These are phyloP conservation scores for Hypsopygia costalis DNA, from an alignment of 2,888 invertebrate genomes.

Conservation along the genomic window DNA sequence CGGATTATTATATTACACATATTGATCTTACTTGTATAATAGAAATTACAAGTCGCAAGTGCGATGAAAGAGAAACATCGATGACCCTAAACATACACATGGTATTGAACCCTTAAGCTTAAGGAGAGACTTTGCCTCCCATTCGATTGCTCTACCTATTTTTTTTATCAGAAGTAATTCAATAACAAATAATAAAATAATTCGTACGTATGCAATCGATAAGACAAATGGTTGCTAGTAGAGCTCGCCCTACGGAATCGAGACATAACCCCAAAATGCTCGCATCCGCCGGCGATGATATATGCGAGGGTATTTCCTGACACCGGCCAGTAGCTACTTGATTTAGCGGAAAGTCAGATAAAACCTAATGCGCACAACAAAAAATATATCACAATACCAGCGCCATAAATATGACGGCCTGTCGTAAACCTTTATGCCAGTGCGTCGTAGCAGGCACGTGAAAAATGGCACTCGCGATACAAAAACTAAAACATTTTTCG, in stretches of 20 bases:
- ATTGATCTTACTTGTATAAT: no score
- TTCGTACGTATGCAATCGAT: slow-evolving; percentile 47
- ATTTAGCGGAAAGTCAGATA: slow-evolving; percentile 81
- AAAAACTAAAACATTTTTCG: slow-evolving; percentile 38
- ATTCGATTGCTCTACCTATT: no score
- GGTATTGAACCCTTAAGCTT: no score
- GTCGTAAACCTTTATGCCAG: slow-evolving; percentile 80
- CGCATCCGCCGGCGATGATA: slow-evolving; percentile 70
- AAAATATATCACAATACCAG: slow-evolving; percentile 78
- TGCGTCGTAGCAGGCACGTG: slow-evolving; percentile 73
- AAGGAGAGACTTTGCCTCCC: no score
- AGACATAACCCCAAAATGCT: slow-evolving; percentile 70
- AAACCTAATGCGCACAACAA: slow-evolving; percentile 80
- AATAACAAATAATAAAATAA: slow-evolving; percentile 39
- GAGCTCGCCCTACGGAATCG: slow-evolving; percentile 52
- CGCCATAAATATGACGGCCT: slow-evolving; percentile 78
- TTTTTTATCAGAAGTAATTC: slow-evolving; percentile 1
- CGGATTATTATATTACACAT: no score
- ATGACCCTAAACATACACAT: no score
- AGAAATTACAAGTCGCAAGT: no score
- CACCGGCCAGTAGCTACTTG: slow-evolving; percentile 80
- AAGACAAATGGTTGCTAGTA: slow-evolving; percentile 55
- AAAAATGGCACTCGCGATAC: slow-evolving; percentile 70
- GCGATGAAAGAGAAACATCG: no score
- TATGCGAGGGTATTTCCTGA: slow-evolving; percentile 77